Percentiles rank a stretch among this genome's conserved stretches.
Evolutionary conservation across 1,140 invertebrate genomes (phyloP).

Genomic region (Drosophila navojoa): DNA sequence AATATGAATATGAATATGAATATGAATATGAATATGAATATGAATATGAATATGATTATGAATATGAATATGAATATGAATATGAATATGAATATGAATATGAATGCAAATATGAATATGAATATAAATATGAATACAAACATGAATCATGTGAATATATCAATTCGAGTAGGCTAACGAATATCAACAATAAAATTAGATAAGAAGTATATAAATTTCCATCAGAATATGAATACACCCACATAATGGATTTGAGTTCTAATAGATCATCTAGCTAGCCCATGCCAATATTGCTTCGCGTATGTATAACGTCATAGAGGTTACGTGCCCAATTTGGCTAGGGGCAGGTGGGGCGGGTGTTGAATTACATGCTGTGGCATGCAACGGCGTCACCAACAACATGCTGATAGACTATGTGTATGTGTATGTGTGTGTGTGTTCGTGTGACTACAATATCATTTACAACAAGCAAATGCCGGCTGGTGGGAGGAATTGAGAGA

Average conservation of each 20-base stretch:
- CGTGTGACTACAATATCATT: conserved; percentile 77
- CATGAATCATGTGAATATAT: too few relatives aligned
- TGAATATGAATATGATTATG: not conserved
- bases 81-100: conserved; percentile 2
- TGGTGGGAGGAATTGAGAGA: not conserved
- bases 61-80: not conserved
- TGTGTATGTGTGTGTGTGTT: conserved; percentile 33
- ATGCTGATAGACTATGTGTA: conserved; percentile 38
- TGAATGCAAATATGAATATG: not conserved
- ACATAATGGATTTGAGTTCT: not conserved
- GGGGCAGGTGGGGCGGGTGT: not conserved
- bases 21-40: not conserved
- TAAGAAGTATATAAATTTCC: not conserved
- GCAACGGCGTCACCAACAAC: conserved; percentile 42
- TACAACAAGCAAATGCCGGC: conserved; percentile 59
- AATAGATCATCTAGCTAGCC: conserved; percentile 9
- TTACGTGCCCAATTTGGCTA: not conserved
- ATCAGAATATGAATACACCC: conserved; percentile 1
- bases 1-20: not conserved
- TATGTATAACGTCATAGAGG: conserved; percentile 37
- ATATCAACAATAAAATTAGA: not conserved
- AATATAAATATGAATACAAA: not conserved
- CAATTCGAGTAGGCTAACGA: too few relatives aligned
- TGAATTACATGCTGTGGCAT: conserved; percentile 54
- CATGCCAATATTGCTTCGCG: conserved; percentile 38